A percentile compares a stretch with the other conserved stretches of the same genome.
Conservation (phyloP, 2,113 vertebrate species). For the Myotis yumanensis region DNA sequence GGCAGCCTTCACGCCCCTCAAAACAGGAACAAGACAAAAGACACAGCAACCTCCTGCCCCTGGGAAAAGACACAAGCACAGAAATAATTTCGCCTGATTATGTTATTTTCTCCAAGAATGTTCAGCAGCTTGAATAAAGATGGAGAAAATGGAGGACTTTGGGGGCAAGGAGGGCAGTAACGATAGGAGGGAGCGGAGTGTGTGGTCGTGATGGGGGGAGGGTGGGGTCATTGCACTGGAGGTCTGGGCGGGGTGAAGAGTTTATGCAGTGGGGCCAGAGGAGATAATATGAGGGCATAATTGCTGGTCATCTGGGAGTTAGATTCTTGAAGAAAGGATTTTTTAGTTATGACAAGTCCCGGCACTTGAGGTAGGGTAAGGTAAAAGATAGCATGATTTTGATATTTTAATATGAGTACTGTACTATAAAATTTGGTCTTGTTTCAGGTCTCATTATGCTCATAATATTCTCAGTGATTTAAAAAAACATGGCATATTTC, state of each 20-base stretch:
- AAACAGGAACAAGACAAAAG: background rate
- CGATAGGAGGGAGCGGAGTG: background rate
- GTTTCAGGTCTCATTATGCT: slow-evolving; percentile 48
- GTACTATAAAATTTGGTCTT: background rate
- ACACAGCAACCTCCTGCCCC: background rate
- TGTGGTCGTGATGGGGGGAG: background rate
- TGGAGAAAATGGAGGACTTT: background rate
- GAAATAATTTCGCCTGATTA: background rate
- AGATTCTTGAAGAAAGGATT: background rate
- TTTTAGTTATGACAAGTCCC: background rate
- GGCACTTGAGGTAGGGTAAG: background rate
- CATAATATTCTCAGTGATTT: slow-evolving; percentile 44
- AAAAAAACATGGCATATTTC: slow-evolving; percentile 11
- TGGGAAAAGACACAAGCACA: background rate
- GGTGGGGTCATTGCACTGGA: background rate
- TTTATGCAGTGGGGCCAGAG: too few relatives aligned
- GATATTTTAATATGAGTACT: slow-evolving; percentile 1
- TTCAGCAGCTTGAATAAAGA: slow-evolving; percentile 22
- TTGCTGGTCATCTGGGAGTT: background rate
- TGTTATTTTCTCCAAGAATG: background rate
- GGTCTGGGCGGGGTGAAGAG: background rate
- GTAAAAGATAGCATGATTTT: background rate
- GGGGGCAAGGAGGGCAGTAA: background rate
- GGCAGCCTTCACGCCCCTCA: background rate
- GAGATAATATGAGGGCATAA: background rate